Base-by-base conservation (phyloP, 2,888 invertebrate species). In the Apamea sordens region DNA sequence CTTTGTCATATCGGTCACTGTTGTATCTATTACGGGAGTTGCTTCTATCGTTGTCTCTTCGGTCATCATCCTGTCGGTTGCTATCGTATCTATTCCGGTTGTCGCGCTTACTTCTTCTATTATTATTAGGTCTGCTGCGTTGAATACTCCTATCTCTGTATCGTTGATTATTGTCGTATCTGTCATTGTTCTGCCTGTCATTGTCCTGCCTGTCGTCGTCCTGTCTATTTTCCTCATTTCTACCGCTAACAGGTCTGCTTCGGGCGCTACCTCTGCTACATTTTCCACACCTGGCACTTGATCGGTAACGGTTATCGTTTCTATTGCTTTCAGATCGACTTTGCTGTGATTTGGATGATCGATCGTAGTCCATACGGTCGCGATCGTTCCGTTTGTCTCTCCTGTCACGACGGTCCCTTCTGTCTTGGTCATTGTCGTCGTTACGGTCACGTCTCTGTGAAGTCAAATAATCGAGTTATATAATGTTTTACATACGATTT, bases 391-490 rank as follows among this genome's bases (percentile, higher is more conserved):
- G 47, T 24, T 15, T 59, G 2, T 63, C 44, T 0, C 70, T 32
- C 18, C 47, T 73, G 1, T 73, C 64, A 15, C 4, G 44, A 47
- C 56, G 61, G 36, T 86, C 73, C 0, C 11, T 50, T 50, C 44
- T 74, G 21, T 70, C 63, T 28, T 13, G 64, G 50, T 81, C n/a
- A 61, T 44, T 61, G n/a, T 72, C 21, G 32, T 80, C 61, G 11
- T 56, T 28, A 18, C 65, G 77, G 61, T 80, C 32, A 13, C 61
- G 64, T 68, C 36, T 85, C 86, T 86, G 85, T 72, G 64, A 18
- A 79, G 44, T 77, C 36, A 77, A 53, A 77, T 15, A 68, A 73
- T 41, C 13, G 3, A 18, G 47, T 73, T 75, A 21, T 10, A 15
- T 21, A 41, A 32, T 36, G n/a, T 65, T 56, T 69, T 41, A 41